Base-by-base conservation (phyloP, 1,140 invertebrate species). In the Goniozus legneri region DNA sequence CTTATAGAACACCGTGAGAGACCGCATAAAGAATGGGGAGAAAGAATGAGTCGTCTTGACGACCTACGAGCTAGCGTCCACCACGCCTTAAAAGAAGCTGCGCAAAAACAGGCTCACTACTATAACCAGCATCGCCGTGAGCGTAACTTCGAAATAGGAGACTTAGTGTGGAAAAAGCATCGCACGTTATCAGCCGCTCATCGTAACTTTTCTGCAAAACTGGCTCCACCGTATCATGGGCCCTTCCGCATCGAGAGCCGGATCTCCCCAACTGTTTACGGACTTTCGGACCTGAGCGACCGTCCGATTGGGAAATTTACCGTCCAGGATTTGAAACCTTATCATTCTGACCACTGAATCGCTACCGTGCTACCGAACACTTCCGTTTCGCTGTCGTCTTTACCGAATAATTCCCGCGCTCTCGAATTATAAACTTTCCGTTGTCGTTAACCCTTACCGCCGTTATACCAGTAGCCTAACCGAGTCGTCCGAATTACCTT, bases 51-150 rank as follows among this genome's bases (percentile, higher is more conserved):
- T 10, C 12, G 46, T 2, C 10, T 43, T 2, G 6, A 35, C 2
- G 20, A 10, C 2, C 16, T 43, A 8, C 38, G 30, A 0, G 15
- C 27, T 2, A 10, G 14, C 1, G 19, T 37, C n/a, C 7, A 13
- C 12, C 18, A 30, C 0, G 12, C 18, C n/a, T 1, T 33, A 12
- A 12, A n/a, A 8, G 13, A 30, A n/a, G 39, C 38, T 1, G 7
- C 19, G 2, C 13, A n/a, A 1, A 34, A 20, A 14, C 47, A 43
- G 15, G 38, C 38, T 1, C 2, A 37, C 2, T 18, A 42, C 8
- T 60, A 60, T 32, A 57, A 57, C 41, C 35, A 43, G 10, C 32
- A 51, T 1, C 41, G 51, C 10, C 54, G 58, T 14, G 31, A 44
- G 8, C 18, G 22, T 7, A 18, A 37, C 13, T 52, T 38, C 37